These are phyloP conservation scores for Sprattus sprattus DNA, from an alignment of 2,113 vertebrate species.

Conservation along the genomic window DNA sequence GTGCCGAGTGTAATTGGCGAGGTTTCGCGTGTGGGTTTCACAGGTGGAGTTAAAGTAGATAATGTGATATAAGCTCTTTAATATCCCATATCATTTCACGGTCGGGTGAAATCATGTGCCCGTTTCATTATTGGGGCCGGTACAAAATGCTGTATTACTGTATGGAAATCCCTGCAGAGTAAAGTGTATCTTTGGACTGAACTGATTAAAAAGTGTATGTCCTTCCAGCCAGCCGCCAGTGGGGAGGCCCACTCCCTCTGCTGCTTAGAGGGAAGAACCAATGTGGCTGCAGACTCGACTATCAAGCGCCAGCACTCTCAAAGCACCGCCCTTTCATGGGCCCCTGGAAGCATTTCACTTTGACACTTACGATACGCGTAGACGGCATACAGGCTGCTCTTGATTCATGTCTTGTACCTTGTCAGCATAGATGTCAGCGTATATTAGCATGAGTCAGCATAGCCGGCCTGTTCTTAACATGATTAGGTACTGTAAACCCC, in stretches of 20 bases:
- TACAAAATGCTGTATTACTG: background rate
- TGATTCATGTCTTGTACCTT: too few species aligned
- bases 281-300: too few species aligned
- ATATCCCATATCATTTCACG: background rate
- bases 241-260: background rate
- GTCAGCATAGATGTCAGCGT: too few species aligned
- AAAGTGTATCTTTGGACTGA: background rate
- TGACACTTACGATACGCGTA: too few species aligned
- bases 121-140: background rate
- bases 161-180: background rate
- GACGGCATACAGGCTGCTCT: too few species aligned
- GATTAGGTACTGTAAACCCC: too few species aligned
- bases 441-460: too few species aligned
- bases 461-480: too few species aligned
- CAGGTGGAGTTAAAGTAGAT: background rate
- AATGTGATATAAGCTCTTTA: background rate
- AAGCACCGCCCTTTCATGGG: too few species aligned
- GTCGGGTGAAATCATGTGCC: background rate
- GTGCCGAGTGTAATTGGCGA: background rate
- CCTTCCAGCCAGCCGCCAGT: background rate
- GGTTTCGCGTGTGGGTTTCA: background rate
- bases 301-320: too few species aligned
- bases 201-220: background rate
- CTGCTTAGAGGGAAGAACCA: background rate
- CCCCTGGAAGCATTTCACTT: too few species aligned